Evolutionary conservation across 2,113 vertebrate genomes (phyloP).

Genomic region (Passer montanus): DNA sequence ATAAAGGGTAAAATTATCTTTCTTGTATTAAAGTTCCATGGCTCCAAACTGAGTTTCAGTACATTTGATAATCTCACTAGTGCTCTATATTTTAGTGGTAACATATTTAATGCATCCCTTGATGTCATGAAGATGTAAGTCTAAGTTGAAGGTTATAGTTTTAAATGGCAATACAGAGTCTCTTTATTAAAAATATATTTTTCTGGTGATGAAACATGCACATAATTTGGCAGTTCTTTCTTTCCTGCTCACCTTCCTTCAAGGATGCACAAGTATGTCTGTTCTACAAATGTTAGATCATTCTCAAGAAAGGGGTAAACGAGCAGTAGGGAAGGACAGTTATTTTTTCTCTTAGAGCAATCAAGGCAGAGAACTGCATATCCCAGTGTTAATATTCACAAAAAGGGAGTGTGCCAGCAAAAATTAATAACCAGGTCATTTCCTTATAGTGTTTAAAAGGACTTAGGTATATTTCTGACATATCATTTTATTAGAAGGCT

Average conservation of each 20-base stretch:
- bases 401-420: not conserved
- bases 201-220: not conserved
- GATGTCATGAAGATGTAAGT: not conserved
- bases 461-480: constrained; percentile 7
- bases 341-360: not conserved
- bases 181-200: not conserved
- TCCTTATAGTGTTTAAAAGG: not conserved
- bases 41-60: not conserved
- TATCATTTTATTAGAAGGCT: not conserved
- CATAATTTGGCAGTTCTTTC: not conserved
- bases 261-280: not conserved
- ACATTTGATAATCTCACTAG: not conserved
- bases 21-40: not conserved
- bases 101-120: not conserved
- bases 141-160: not conserved
- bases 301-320: not conserved
- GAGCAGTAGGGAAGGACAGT: not conserved
- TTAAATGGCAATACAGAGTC: not conserved
- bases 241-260: not conserved
- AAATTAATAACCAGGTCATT: not conserved
- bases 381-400: not conserved
- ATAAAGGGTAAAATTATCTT: not conserved
- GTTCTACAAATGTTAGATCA: not conserved
- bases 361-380: not conserved
- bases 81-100: not conserved